Evolutionary conservation across 2,113 vertebrate genomes (phyloP).

Genomic region (Amphiprion percula): DNA sequence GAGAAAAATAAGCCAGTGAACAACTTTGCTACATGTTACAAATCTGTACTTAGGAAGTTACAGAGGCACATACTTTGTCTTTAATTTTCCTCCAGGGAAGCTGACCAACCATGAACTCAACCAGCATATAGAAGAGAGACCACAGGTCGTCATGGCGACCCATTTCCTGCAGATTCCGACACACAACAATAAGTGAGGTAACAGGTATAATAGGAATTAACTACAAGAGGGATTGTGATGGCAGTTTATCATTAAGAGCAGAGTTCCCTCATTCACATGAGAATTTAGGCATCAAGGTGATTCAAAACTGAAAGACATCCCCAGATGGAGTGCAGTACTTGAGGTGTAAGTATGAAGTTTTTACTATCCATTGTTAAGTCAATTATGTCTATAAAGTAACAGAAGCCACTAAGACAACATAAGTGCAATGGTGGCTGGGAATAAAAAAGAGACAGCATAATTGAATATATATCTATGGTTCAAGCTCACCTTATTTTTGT

Average conservation of each 20-base stretch:
- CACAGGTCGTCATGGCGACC: conserved; percentile 98
- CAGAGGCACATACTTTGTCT: conserved; percentile 89
- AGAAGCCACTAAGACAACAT: no score
- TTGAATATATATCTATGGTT: background rate
- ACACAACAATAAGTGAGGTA: background rate
- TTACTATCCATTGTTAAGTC: no score
- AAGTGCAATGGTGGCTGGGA: no score
- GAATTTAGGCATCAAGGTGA: background rate
- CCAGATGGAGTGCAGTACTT: no score
- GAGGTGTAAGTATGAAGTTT: no score
- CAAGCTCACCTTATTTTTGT: conserved; percentile 93
- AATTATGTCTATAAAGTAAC: no score
- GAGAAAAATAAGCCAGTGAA: background rate
- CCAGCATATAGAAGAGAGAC: conserved; percentile 99
- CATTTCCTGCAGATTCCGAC: conserved; percentile 90
- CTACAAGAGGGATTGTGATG: background rate
- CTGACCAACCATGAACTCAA: conserved; percentile 96
- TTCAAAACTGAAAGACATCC: no score
- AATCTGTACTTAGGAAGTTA: background rate
- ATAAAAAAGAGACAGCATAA: no score
- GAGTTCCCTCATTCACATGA: no score
- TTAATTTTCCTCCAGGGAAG: conserved; percentile 99
- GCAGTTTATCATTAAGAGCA: background rate
- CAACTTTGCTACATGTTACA: background rate
- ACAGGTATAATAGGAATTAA: background rate